Percentiles rank a stretch among this genome's conserved stretches.
phyloP scores from a whole-genome alignment of 2,888 invertebrate species.

The Mycalesis mineus region DNA sequence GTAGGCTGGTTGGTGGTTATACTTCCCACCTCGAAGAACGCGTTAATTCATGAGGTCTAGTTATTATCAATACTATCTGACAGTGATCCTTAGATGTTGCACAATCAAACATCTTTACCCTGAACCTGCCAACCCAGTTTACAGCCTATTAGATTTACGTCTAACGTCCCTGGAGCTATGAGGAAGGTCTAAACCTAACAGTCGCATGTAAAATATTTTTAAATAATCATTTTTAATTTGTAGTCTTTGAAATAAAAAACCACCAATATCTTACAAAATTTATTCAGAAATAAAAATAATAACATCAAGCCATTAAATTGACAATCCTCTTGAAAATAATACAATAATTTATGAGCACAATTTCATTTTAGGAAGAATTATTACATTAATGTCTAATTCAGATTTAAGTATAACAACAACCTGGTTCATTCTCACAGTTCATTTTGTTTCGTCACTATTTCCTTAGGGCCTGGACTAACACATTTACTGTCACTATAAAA shows the following conservation, averaged over 20 bases:
- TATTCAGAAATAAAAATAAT: slow-evolving; percentile 70
- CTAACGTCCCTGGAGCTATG: too few species aligned
- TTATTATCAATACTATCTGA: too few species aligned
- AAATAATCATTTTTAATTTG: too few species aligned
- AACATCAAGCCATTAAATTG: slow-evolving; percentile 76
- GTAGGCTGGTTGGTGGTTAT: too few species aligned
- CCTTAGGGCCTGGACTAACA: slow-evolving; percentile 23
- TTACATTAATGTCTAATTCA: slow-evolving; percentile 42
- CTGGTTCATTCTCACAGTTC: slow-evolving; percentile 46
- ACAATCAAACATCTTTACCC: too few species aligned
- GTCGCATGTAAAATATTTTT: too few species aligned
- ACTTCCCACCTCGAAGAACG: too few species aligned
- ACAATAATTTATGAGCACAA: slow-evolving; percentile 71
- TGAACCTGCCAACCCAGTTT: too few species aligned
- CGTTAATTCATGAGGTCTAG: too few species aligned
- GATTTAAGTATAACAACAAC: slow-evolving; percentile 45
- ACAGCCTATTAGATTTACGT: too few species aligned
- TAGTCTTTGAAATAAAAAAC: slow-evolving; percentile 9
- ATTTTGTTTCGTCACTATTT: slow-evolving; percentile 26
- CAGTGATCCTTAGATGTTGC: too few species aligned
- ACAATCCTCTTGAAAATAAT: slow-evolving; percentile 67
- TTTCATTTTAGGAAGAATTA: slow-evolving; percentile 66
- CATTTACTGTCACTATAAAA: slow-evolving; percentile 21
- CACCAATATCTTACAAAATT: slow-evolving; percentile 57
- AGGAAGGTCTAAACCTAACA: too few species aligned